Evolutionary conservation across 2,888 invertebrate genomes (phyloP), one percentile per base, ranked within the genome.

Genomic region (Thymelicus acteon): DNA sequence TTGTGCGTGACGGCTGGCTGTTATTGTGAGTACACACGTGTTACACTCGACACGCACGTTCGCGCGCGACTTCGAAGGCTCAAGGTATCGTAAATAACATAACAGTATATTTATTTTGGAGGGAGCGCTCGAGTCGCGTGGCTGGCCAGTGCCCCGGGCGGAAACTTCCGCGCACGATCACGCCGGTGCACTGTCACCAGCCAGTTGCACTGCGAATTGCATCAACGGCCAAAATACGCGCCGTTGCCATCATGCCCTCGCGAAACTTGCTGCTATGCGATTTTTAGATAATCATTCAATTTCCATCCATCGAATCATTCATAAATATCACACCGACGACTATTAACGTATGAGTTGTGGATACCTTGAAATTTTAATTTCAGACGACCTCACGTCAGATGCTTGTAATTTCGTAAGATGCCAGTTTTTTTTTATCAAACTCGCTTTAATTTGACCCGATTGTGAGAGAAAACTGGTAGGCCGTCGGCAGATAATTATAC

Each of bases 1-100:
- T 72, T 75, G 75, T 65, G 44, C 39, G 72, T 64, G 64, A 79
- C 80, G 87, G 83, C 83, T 85, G 85, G 83, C 81, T 76, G 74
- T 77, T 75, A 80, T 79, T 74, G 24, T 44, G 12, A 47, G 31
- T 49, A 67, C 57, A 64, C 52, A 72, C 71, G 70, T 73, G 72
- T 71, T 70, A 71, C 72, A 72, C 73, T 73, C 72, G 64, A 66
- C 52, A 74, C 75, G 75, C 75, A 76, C 75, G 76, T 75, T 72
- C 75, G 74, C 76, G 77, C 79, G 78, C 74, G 70, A 75, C 75
- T 80, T 78, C 75, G 73, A 74, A 74, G 72, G 75, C 73, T 67
- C 71, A 79, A 80, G 80, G 80, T 80, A 80, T 75, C 72, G 78
- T 78, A 74, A 72, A 72, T 57, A 69, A 64, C 60, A 61, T 67